Conservation (phyloP, 2,888 invertebrate genomes). For the Xanthia togata region DNA sequence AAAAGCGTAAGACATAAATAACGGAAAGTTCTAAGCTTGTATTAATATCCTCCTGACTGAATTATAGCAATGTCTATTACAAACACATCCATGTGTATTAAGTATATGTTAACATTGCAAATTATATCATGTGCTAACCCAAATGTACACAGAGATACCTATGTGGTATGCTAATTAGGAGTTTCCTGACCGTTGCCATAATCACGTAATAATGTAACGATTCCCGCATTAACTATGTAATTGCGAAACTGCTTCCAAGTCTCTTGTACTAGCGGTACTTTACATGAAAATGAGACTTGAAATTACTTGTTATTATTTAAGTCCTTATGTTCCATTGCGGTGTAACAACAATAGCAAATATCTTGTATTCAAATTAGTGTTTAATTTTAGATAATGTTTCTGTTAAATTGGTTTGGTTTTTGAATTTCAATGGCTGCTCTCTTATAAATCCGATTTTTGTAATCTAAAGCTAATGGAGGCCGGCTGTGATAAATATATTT, state of each 20-base stretch:
- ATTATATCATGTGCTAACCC: constrained; percentile 3
- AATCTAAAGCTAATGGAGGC: background rate
- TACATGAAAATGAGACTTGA: constrained; percentile 31
- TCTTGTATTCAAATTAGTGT: constrained; percentile 14
- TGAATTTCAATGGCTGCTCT: background rate
- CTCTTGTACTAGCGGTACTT: constrained; percentile 21
- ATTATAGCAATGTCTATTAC: background rate
- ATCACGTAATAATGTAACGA: constrained; percentile 41
- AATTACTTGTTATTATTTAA: constrained; percentile 39
- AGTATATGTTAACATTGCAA: background rate
- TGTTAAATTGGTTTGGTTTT: background rate
- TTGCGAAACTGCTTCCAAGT: constrained; percentile 26
- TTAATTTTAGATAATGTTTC: background rate
- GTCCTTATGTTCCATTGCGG: constrained; percentile 7
- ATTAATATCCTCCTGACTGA: background rate
- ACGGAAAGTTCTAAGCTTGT: background rate
- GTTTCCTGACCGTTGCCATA: constrained; percentile 39
- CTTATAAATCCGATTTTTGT: background rate
- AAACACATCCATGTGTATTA: background rate
- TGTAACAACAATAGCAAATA: constrained; percentile 6
- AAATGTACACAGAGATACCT: constrained; percentile 2
- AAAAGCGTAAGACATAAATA: background rate
- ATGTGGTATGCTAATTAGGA: constrained; percentile 33
- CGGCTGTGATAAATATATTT: background rate
- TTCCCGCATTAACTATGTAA: constrained; percentile 37